Base-by-base conservation (phyloP, 2,113 vertebrate species). In the Rhadina sibilatrix region DNA sequence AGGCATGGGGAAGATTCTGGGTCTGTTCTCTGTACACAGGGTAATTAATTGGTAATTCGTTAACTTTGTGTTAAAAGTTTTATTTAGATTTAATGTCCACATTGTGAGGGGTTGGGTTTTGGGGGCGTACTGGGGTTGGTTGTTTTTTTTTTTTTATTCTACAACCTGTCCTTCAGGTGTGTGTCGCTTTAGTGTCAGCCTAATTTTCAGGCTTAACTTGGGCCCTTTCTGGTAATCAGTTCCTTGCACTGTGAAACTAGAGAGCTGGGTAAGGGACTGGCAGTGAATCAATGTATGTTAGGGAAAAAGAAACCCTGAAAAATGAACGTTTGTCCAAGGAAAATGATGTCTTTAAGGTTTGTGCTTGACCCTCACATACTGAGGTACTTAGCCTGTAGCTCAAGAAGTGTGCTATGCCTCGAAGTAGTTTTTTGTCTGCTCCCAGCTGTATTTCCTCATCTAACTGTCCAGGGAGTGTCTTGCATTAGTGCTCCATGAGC, bases 191-290 rank as follows among this genome's bases (percentile, higher is more conserved):
- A 27, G 16, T 54, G 18, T 61, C 74, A 90, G 12, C 22, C 76
- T 61, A 20, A 63, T 85, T 68, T 70, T 56, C 53, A 78, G 15
- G 60, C 12, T 57, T 83, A 61, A 33, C 11, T 42, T 50, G 57
- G 28, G 22, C 40, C 5, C 23, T 31, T 42, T 2, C 0, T 59
- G 7, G 30, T 46, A 30, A 30, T 68, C 1, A 0, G 15, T 84
- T 76, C 59, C 30, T 69, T 80, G 22, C 1, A 0, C 44, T 70
- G 35, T n/a, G 37, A 54, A 82, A 42, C 47, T 38, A 35, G 47
- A 77, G 78, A 82, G 28, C 28, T 65, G 40, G 47, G 12, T 42
- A n/a, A 80, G 46, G 47, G 31, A 53, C 70, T 40, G 21, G 12
- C 38, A 76, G 33, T 59, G 66, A 66, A 61, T 65, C 19, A 61